These are phyloP conservation scores for Zapornia atra DNA, from an alignment of 2,113 vertebrate genomes.

Conservation along the genomic window DNA sequence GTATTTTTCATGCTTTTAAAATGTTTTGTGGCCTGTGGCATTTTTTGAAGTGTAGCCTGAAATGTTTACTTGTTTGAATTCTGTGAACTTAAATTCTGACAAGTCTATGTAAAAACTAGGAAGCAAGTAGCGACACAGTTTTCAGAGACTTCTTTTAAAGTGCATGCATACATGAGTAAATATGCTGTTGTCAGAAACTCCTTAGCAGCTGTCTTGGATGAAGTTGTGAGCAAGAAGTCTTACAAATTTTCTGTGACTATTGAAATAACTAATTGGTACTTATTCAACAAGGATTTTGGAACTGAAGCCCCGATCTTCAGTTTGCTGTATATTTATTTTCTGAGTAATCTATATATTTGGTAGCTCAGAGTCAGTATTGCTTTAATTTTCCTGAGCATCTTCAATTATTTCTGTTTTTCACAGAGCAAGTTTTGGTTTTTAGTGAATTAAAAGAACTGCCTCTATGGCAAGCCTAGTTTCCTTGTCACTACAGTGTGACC, in stretches of 20 bases:
- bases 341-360: neutral
- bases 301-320: neutral
- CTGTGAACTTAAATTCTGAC: neutral
- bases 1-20: neutral
- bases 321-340: neutral
- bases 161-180: neutral
- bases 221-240: neutral
- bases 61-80: neutral
- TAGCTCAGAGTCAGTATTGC: neutral
- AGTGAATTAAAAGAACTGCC: neutral
- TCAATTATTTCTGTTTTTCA: neutral
- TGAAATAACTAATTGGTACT: neutral
- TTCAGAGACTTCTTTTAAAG: neutral
- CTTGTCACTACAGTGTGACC: neutral
- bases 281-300: neutral
- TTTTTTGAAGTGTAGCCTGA: neutral
- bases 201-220: neutral
- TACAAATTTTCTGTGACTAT: neutral
- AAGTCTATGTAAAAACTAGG: neutral
- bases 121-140: neutral
- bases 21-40: neutral
- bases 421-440: neutral
- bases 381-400: neutral
- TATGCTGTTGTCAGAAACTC: neutral
- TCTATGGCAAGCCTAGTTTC: neutral